These are phyloP conservation scores for Falco cherrug DNA, from an alignment of 2,797 vertebrate species.

Conservation along the genomic window DNA sequence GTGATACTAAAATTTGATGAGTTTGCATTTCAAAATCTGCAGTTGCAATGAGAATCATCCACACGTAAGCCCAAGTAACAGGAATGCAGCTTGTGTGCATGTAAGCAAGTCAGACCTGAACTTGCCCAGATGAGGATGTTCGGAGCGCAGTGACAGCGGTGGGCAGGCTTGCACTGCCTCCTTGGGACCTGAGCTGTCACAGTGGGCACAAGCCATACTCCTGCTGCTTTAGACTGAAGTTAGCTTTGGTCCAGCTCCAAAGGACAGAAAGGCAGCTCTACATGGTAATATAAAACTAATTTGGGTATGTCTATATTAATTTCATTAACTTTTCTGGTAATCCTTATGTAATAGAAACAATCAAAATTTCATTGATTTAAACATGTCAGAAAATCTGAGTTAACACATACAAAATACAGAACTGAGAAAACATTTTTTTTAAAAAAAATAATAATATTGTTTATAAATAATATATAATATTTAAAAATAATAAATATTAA, in stretches of 20 bases:
- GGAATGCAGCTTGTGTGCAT: not conserved
- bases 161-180: not conserved
- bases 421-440: not conserved
- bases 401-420: not conserved
- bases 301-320: not conserved
- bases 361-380: not conserved
- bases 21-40: not conserved
- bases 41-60: not conserved
- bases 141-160: accelerated
- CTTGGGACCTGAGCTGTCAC: not conserved
- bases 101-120: not conserved
- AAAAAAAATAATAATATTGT: not conserved
- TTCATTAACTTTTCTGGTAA: not conserved
- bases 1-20: not conserved
- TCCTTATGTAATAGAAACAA: not conserved
- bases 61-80: accelerated
- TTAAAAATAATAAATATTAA: too few relatives aligned
- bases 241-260: not conserved
- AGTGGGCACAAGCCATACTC: not conserved
- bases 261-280: not conserved
- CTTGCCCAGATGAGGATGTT: accelerated
- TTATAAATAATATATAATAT: too few relatives aligned
- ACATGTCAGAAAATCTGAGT: not conserved
- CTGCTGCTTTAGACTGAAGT: not conserved
- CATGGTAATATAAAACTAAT: not conserved